Evolutionary conservation across 2,113 vertebrate species (phyloP), one percentile per base, ranked within the genome.

Genomic region (Platycercus adscitus): DNA sequence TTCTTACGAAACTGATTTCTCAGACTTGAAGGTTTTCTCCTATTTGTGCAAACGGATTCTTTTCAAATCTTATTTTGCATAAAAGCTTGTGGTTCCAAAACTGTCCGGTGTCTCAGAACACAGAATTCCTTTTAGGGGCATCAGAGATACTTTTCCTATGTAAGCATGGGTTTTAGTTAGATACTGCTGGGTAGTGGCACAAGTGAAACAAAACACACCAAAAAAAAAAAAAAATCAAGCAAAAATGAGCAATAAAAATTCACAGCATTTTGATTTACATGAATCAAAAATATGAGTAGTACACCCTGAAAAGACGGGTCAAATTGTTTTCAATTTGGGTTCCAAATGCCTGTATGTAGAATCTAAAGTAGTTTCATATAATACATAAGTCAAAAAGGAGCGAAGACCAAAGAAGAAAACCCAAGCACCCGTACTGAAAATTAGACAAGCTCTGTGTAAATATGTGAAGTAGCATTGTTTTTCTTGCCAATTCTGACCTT

Each of bases 71-170:
- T 17, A 17, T 69, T 95, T 92, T 89, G 56, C 84, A n/a, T 56
- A 53, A 92, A 91, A 84, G 24, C 13, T 28, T 84, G 61, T 52
- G 17, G n/a, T 69, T 89, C 33, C 73, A 91, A 52, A 95, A 79
- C 14, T 72, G 26, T 44, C 84, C 89, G 21, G 52, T 91, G 44
- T 76, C 49, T 87, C 73, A 87, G 61, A 76, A 63, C 14, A 79
- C 24, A 85, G 35, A 95, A 56, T 76, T 95, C 77, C 86, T 95
- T 89, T 91, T 81, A 81, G 35, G 53, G 49, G 28, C 89, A 85
- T 81, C 52, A 84, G 55, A 66, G 71, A 87, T 52, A 65, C 25
- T 93, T 86, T 50, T 73, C 37, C 35, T 50, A 0, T 26, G 25
- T 46, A 65, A 77, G n/a, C 43, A 19, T 31, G 83, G 64, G 4